These are phyloP conservation scores for Mesocentrotus franciscanus DNA, from an alignment of 53 echinoderm and acorn worm genomes.

Conservation along the genomic window DNA sequence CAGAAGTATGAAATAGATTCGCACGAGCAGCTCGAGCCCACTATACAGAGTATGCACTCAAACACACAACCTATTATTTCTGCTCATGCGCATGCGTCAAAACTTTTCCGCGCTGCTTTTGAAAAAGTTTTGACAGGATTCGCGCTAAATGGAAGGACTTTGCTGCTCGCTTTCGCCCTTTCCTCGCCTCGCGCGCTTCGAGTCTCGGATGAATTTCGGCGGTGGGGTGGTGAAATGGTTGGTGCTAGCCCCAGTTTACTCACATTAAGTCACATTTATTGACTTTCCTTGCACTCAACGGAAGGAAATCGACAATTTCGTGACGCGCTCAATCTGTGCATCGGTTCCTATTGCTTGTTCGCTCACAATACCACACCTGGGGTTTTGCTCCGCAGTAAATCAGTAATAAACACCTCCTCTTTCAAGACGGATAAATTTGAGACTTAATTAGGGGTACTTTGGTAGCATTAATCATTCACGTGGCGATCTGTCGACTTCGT, in stretches of 20 bases:
- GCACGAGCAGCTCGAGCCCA: not conserved
- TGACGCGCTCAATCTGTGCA: constrained; percentile 63
- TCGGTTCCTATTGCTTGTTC: constrained; percentile 42
- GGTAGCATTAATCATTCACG: constrained; percentile 91
- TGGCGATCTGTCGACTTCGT: constrained; percentile 62
- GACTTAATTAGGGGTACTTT: constrained; percentile 94
- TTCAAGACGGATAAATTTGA: constrained; percentile 86
- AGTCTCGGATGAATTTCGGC: constrained; percentile 30
- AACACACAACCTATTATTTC: constrained; percentile 66
- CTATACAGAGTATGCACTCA: constrained; percentile 22
- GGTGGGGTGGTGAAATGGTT: not conserved
- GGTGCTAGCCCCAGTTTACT: constrained; percentile 20
- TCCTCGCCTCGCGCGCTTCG: not conserved
- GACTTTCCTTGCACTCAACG: constrained; percentile 23
- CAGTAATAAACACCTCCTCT: constrained; percentile 84
- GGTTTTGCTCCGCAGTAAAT: constrained; percentile 53
- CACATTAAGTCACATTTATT: constrained; percentile 65
- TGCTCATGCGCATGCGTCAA: constrained; percentile 84
- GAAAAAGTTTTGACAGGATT: constrained; percentile 72
- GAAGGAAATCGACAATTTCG: constrained; percentile 57
- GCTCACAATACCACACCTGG: constrained; percentile 67
- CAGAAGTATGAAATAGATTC: constrained; percentile 29
- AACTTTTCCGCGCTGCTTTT: constrained; percentile 86
- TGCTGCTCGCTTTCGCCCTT: not conserved
- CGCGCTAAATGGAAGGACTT: not conserved